Base-by-base conservation (phyloP, 92 coral and sea anemone genomes). In the Blastomussa wellsi region DNA sequence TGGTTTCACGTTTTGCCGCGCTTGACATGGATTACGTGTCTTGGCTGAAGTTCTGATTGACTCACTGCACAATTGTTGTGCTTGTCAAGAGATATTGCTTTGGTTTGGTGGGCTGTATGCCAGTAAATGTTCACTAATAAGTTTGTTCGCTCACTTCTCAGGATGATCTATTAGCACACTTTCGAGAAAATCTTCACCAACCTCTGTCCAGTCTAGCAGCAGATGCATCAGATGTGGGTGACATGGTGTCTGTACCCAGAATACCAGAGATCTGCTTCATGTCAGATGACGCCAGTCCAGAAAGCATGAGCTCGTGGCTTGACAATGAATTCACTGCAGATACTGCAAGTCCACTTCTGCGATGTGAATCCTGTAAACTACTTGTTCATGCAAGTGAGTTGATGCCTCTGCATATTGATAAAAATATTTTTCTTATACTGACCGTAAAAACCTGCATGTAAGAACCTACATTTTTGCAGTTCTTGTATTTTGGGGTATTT, bases 211-310 rank as follows among this genome's bases (percentile, higher is more conserved):
- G 74, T 59, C 44, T 75, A 11, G 59, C 62, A 8, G 62, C 39
- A 57, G 73, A 74, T 10, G 0, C 28, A 12, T 44, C 74, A 60
- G 87, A 29, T 8, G 44, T 60, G 6, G 41, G 73, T 29, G 47
- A 20, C 24, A 15, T 28, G n/a, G 24, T 15, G 28, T 90, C 95
- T 19, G 92, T 90, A 17, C 98, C 98, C 0, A 88, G 83, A 11
- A 81, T 94, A 31, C 98, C 98, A 7, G 98, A 94, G 91, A 94
- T 94, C 36, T 94, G 98, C 60, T 92, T 94, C 89, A 90, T 91
- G 93, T 94, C 95, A 22, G 94, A 92, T 37, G 98, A 91, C 82
- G 89, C 93, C 67, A 90, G 95, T 86, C 93, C 98, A 2, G 98
- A 94, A 70, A 90, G 92, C 69, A 90, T 94, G 92, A 92, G 92